These are phyloP conservation scores for Okapia johnstoni DNA, from an alignment of 2,113 vertebrate species.

Conservation along the genomic window DNA sequence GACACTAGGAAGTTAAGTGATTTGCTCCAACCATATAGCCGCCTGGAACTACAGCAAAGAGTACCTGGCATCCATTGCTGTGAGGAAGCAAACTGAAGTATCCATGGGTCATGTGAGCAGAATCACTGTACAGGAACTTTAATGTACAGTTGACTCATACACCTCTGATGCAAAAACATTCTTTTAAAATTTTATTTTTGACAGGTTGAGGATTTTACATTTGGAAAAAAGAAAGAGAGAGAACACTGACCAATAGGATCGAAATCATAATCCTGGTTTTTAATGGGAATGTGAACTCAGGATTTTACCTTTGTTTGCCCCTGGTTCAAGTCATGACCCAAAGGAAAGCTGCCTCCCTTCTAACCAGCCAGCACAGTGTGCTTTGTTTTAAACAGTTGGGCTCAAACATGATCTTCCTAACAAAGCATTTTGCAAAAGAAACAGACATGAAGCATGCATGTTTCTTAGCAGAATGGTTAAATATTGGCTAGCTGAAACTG, in stretches of 20 bases:
- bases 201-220: neutral
- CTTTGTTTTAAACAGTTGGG: neutral
- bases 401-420: neutral
- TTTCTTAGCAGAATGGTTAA: neutral
- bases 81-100: neutral
- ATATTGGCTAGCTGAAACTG: neutral
- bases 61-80: neutral
- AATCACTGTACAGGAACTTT: neutral
- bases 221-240: neutral
- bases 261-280: slow-evolving; percentile 36
- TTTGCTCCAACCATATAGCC: neutral
- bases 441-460: neutral
- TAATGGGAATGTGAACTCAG: slow-evolving; percentile 4
- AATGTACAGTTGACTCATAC: accelerated
- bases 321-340: neutral
- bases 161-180: neutral
- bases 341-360: neutral
- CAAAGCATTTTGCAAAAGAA: neutral
- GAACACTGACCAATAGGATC: neutral
- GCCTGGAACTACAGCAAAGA: neutral
- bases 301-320: slow-evolving; percentile 13
- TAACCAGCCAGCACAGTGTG: neutral
- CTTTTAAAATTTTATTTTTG: neutral
- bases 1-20: neutral
- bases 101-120: neutral